Evolutionary conservation across 2,797 vertebrate species (phyloP), one percentile per base, ranked within the genome.

Genomic region (Margarornis squamiger): DNA sequence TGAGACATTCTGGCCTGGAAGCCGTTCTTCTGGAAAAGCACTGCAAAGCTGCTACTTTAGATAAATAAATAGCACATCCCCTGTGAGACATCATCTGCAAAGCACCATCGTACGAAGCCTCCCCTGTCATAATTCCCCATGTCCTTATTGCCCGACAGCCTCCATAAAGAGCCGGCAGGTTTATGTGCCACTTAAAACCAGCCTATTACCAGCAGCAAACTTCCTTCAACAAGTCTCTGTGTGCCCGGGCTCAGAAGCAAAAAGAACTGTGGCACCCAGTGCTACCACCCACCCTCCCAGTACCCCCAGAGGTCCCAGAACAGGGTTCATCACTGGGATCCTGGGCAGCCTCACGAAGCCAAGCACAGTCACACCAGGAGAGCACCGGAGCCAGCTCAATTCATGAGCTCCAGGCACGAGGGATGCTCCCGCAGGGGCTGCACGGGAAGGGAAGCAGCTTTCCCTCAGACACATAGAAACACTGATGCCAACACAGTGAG

Each of bases 71-170:
- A 91, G 92, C 32, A 0, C 80, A 29, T 93, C 92, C 90, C 95
- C 88, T 26, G 92, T 27, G 81, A 95, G 92, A 55, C 91, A 86
- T 67, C 66, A 75, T 48, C 77, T 51, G 87, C 91, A 76, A 57
- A 96, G 95, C 95, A 79, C 90, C 65, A 24, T 80, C 59, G 55
- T n/a, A 68, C 46, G 3, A 34, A 74, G 84, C 74, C 93, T 62
- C 68, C 9, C 7, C 80, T 46, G 76, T 45, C 72, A 52, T 96
- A 86, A 96, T 51, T 97, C 88, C 93, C 96, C 74, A 9, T 55
- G 95, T 96, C 95, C 95, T 97, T 78, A 94, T 75, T 94, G 95
- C 96, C 96, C 81, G 95, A 97, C 90, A 97, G 94, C 88, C 78
- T 34, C 95, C 85, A 94, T 72, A 94, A 96, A 96, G 89, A 87